phyloP scores from a whole-genome alignment of 2,888 invertebrate species.

The Alsophila aescularia region DNA sequence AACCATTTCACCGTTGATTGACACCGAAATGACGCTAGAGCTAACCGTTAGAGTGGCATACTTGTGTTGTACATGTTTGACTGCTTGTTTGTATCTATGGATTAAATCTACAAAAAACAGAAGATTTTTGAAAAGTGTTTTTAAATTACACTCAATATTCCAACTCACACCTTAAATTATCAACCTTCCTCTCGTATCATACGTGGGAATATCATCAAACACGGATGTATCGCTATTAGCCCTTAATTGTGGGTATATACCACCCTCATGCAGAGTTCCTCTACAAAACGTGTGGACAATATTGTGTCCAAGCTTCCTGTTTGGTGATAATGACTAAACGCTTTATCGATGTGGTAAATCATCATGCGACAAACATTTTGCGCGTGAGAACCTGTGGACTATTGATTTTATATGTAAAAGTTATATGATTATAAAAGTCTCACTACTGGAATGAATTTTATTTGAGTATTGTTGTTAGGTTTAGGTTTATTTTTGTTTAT shows the following conservation, averaged over 20 bases:
- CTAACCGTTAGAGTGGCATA: too few relatives aligned
- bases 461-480: too few relatives aligned
- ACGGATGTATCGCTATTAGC: constrained; percentile 55
- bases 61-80: too few relatives aligned
- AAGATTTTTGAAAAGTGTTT: neutral
- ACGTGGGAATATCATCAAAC: constrained; percentile 60
- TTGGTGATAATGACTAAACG: constrained; percentile 55
- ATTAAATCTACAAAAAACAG: too few relatives aligned
- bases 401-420: too few relatives aligned
- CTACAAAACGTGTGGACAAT: constrained; percentile 45
- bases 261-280: constrained; percentile 34
- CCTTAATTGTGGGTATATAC: constrained; percentile 56
- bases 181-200: neutral
- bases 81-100: too few relatives aligned
- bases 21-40: too few relatives aligned
- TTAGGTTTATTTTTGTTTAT: too few relatives aligned
- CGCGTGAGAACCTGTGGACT: constrained; percentile 56
- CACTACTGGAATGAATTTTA: too few relatives aligned
- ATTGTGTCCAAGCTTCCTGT: constrained; percentile 52
- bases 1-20: too few relatives aligned
- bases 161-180: neutral
- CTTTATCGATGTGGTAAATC: constrained; percentile 64
- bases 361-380: constrained; percentile 46
- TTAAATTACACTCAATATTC: neutral
- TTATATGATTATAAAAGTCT: too few relatives aligned